phyloP scores from a whole-genome alignment of 2,113 vertebrate species.

The Lepus europaeus region DNA sequence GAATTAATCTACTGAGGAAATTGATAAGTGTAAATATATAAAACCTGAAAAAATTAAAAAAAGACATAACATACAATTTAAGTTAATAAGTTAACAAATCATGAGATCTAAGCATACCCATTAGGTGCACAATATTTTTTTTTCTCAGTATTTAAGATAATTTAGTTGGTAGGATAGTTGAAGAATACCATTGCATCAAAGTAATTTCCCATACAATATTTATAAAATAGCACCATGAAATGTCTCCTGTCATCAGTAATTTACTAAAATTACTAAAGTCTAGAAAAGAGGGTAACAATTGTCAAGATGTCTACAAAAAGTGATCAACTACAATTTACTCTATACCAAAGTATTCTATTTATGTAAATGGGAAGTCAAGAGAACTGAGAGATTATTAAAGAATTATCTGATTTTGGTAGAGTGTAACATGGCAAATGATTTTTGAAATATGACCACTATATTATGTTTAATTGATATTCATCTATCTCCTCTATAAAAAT shows the following conservation, averaged over 20 bases:
- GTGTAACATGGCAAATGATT: background rate
- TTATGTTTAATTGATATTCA: background rate
- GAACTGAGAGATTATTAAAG: background rate
- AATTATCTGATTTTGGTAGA: background rate
- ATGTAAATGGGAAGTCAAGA: background rate
- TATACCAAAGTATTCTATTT: background rate
- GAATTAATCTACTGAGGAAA: too few relatives aligned
- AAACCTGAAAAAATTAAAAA: too few relatives aligned
- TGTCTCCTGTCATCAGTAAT: background rate
- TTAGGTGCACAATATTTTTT: background rate
- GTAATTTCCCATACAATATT: background rate
- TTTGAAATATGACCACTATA: background rate
- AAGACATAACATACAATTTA: background rate
- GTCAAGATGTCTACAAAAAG: background rate
- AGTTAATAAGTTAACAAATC: background rate
- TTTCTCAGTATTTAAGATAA: background rate
- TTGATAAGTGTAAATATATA: too few relatives aligned
- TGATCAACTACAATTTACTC: background rate
- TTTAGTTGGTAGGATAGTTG: background rate
- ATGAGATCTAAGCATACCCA: background rate
- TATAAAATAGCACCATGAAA: background rate
- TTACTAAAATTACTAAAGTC: background rate
- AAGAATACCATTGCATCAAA: background rate
- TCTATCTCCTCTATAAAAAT: conserved; percentile 3
- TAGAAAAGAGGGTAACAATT: background rate